These are phyloP conservation scores for Cistogaster globosa DNA, from an alignment of 2,888 invertebrate genomes.

Conservation along the genomic window DNA sequence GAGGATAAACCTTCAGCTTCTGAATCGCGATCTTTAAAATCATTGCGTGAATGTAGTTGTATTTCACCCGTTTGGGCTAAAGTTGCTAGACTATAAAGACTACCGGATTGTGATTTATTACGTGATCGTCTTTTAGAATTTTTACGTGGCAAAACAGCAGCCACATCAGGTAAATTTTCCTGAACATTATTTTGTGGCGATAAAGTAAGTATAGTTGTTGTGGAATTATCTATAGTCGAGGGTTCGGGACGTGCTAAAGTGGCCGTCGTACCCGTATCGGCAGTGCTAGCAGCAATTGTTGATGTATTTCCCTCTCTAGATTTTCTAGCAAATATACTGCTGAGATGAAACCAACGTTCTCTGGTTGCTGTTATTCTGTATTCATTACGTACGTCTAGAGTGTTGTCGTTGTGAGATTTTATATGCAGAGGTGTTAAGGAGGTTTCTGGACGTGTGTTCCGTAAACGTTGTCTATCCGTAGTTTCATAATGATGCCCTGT, in stretches of 20 bases:
- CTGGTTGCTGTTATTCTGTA: slow-evolving; percentile 17
- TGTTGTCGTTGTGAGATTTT: neutral
- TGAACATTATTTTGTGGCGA: slow-evolving; percentile 62
- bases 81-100: slow-evolving; percentile 78
- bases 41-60: slow-evolving; percentile 73
- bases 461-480: slow-evolving; percentile 27
- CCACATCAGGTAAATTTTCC: slow-evolving; percentile 70
- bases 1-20: slow-evolving; percentile 47
- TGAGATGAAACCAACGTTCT: slow-evolving; percentile 70
- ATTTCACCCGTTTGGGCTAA: slow-evolving; percentile 74
- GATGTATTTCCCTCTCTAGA: slow-evolving; percentile 32
- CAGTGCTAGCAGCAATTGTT: slow-evolving; percentile 59
- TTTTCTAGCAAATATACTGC: slow-evolving; percentile 56
- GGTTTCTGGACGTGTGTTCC: slow-evolving; percentile 57
- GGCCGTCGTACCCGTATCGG: slow-evolving; percentile 68
- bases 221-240: slow-evolving; percentile 76
- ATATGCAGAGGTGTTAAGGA: slow-evolving; percentile 54
- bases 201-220: slow-evolving; percentile 76
- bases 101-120: slow-evolving; percentile 74
- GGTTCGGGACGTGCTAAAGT: slow-evolving; percentile 77
- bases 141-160: slow-evolving; percentile 64
- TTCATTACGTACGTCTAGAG: slow-evolving; percentile 9
- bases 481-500: slow-evolving; percentile 47
- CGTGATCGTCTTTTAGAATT: slow-evolving; percentile 67
- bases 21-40: slow-evolving; percentile 68